Conservation (phyloP, 1,140 invertebrate species). For the Pantala flavescens region DNA sequence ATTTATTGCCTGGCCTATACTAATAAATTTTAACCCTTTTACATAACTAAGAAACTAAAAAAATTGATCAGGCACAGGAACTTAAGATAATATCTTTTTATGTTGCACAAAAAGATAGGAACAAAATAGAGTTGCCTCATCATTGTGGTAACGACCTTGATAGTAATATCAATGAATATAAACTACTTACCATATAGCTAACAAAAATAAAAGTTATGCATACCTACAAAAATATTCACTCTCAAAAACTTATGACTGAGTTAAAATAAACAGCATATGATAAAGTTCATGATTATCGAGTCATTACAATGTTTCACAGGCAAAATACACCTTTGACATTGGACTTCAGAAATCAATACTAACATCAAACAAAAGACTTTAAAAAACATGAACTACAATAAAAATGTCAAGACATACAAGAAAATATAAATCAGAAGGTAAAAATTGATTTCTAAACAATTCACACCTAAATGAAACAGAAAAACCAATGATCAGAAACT, state of each 20-base stretch:
- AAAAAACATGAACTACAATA: neutral
- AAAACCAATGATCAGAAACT: neutral
- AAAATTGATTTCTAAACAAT: neutral
- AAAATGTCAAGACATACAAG: neutral
- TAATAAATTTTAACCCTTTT: neutral
- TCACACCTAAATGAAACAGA: neutral
- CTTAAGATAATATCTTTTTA: conserved; percentile 8
- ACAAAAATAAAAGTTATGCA: neutral
- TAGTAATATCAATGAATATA: conserved; percentile 2
- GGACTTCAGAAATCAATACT: neutral
- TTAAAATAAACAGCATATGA: neutral
- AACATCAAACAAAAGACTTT: neutral
- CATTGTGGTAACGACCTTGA: neutral
- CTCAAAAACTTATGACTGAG: neutral
- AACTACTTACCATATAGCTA: neutral
- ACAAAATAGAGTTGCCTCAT: conserved; percentile 3
- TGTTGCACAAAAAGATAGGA: neutral
- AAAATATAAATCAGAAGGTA: neutral
- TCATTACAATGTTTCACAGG: neutral
- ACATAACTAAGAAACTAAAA: neutral
- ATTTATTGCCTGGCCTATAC: neutral
- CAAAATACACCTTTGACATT: neutral
- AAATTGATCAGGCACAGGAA: neutral
- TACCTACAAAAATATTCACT: neutral
- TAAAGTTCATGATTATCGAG: neutral